Conservation (phyloP, 2,888 invertebrate genomes). For the Chromoteleia sp. region DNA sequence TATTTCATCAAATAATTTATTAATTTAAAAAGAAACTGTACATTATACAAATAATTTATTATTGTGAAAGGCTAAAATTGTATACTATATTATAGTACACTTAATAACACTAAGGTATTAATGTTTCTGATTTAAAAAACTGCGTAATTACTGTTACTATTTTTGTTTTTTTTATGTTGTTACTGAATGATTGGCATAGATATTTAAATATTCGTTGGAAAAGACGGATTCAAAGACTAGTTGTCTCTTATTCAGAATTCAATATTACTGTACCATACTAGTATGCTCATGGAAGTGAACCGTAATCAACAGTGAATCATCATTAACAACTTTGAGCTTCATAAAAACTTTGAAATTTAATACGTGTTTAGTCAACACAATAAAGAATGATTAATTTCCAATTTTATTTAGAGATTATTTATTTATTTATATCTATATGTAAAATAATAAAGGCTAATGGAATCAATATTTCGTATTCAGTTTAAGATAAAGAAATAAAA, state of each 20-base stretch:
- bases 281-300: constrained; percentile 27
- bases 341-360: constrained; percentile 43
- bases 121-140: neutral
- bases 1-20: constrained; percentile 33
- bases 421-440: constrained; percentile 23
- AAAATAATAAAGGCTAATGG: constrained; percentile 11
- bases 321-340: constrained; percentile 31
- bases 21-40: constrained; percentile 22
- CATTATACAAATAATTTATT: constrained; percentile 14
- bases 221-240: constrained; percentile 26
- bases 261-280: constrained; percentile 9
- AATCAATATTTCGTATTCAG: constrained; percentile 12
- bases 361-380: constrained; percentile 30
- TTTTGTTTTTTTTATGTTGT: neutral
- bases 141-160: neutral
- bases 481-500: neutral
- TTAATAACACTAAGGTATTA: neutral
- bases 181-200: constrained; percentile 1
- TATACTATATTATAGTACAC: neutral
- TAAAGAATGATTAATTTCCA: constrained; percentile 16
- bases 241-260: constrained; percentile 1
- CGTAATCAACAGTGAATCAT: constrained; percentile 33
- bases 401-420: constrained; percentile 31
- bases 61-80: neutral
- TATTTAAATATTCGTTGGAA: constrained; percentile 28